Conservation (phyloP, 2,888 invertebrate genomes). For the Athalia circularis region DNA sequence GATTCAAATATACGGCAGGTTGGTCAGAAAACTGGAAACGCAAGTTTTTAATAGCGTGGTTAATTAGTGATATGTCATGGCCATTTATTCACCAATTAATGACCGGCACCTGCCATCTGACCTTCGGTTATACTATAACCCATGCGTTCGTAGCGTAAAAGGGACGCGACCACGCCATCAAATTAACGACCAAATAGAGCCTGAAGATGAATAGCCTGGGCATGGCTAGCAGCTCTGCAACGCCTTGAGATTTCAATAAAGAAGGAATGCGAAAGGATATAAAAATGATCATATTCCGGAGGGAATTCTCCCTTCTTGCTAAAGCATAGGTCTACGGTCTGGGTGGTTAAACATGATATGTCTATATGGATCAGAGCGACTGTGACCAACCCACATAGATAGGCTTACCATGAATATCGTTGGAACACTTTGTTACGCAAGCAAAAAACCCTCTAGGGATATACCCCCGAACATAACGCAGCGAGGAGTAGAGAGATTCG, state of each 20-base stretch:
- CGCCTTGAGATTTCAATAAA: neutral
- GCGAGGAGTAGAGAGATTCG: slow-evolving; percentile 7
- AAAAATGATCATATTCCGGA: slow-evolving; percentile 2
- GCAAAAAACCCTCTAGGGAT: slow-evolving; percentile 17
- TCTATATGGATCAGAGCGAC: slow-evolving; percentile 15
- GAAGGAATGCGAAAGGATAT: neutral
- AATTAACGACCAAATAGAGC: slow-evolving; percentile 18
- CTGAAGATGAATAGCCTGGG: neutral
- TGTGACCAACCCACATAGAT: slow-evolving; percentile 17
- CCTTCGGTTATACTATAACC: neutral
- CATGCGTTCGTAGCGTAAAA: neutral
- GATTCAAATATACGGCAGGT: neutral
- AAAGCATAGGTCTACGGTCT: neutral
- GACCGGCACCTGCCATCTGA: neutral
- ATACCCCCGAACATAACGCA: neutral
- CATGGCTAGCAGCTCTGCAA: neutral
- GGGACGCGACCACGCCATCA: slow-evolving; percentile 1
- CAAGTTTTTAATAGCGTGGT: neutral
- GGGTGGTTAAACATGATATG: slow-evolving; percentile 16
- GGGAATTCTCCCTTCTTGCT: neutral
- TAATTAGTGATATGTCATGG: neutral
- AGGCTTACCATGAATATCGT: slow-evolving; percentile 20
- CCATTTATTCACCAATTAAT: neutral
- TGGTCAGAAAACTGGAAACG: neutral
- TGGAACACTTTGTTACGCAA: slow-evolving; percentile 16